Base-by-base conservation (phyloP, 2,888 invertebrate species). In the Drepana falcataria region DNA sequence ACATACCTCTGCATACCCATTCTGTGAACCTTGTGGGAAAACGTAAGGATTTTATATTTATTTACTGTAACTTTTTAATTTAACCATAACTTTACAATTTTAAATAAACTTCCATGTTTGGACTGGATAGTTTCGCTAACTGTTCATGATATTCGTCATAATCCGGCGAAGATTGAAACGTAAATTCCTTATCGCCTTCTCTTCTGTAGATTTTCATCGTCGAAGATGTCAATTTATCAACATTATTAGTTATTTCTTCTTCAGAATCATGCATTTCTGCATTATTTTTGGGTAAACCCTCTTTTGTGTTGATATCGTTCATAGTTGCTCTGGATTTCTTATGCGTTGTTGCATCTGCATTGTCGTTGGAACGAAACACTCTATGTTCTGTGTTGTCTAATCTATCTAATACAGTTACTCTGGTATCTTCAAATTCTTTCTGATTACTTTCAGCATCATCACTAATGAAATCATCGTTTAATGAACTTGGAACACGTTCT, bases 141-240 rank as follows among this genome's bases (percentile, higher is more conserved):
- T 69, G 56, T 35, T 71, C 61, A 37, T 73, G 66, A 55, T 78
- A 81, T 4, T 81, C 81, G 0, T 62, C 60, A 33, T 81, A 81
- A 40, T 79, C 81, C 2, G 75, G 54, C 0, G 61, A 65, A 2
- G 61, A 59, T 0, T 66, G 55, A 9, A 62, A 68, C 0, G 67
- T 63, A 47, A 60, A 75, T 0, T 58, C 0, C 40, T 71, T 72
- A 3, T 64, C 55, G 1, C 71, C 71, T 55, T 76, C 75, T 52
- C 54, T 55, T 0, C 78, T 61, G 6, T 0, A 55, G 48, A 40
- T 47, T 35, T 49, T 58, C 58, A 44, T 9, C 2, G 44, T 44
- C 9, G 44, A 44, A 1, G 44, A 44, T 9, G 6, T 6, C 21
- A 35, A 49, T 6, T 53, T 47, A 5, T 40, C 40, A 40, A 3